A percentile compares a stretch with the other conserved stretches of the same genome.
phyloP scores from a whole-genome alignment of 2,113 vertebrate species.

The Trichomycterus rosablanca region DNA sequence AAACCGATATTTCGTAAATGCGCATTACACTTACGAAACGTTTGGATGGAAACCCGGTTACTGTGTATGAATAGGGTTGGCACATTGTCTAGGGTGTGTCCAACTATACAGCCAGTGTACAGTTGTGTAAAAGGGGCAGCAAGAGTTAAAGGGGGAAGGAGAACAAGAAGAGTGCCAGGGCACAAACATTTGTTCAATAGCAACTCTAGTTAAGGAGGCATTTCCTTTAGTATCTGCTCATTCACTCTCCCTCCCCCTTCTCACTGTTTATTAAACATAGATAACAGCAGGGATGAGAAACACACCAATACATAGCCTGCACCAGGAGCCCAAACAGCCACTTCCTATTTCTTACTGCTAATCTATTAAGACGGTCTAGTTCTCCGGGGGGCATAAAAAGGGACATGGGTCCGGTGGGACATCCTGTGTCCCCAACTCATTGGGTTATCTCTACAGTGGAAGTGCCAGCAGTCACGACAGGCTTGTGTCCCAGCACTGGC shows the following conservation, averaged over 20 bases:
- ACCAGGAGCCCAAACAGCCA: constrained; percentile 52
- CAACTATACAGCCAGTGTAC: too few relatives aligned
- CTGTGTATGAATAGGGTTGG: too few relatives aligned
- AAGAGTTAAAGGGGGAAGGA: constrained; percentile 10
- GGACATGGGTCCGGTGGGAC: constrained; percentile 42
- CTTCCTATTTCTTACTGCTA: constrained; percentile 56
- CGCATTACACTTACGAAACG: too few relatives aligned
- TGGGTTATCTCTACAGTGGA: constrained; percentile 51
- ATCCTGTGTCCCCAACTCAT: constrained; percentile 44
- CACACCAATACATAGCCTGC: constrained; percentile 38
- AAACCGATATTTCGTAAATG: too few relatives aligned
- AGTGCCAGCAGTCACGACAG: constrained; percentile 62
- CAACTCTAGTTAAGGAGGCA: constrained; percentile 66
- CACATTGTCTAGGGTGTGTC: too few relatives aligned
- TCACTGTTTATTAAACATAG: constrained; percentile 60
- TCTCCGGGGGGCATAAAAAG: constrained; percentile 34
- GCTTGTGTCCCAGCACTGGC: constrained; percentile 42
- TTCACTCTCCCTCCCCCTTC: constrained; percentile 33
- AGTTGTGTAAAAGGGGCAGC: too few relatives aligned
- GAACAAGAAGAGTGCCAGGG: constrained; percentile 41
- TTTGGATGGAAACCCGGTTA: too few relatives aligned
- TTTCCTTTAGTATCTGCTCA: constrained; percentile 65
- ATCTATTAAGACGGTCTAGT: constrained; percentile 53
- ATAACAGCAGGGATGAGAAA: constrained; percentile 55
- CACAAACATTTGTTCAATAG: constrained; percentile 55